Evolutionary conservation across 2,797 vertebrate genomes (phyloP).

Genomic region (Dryobates pubescens): DNA sequence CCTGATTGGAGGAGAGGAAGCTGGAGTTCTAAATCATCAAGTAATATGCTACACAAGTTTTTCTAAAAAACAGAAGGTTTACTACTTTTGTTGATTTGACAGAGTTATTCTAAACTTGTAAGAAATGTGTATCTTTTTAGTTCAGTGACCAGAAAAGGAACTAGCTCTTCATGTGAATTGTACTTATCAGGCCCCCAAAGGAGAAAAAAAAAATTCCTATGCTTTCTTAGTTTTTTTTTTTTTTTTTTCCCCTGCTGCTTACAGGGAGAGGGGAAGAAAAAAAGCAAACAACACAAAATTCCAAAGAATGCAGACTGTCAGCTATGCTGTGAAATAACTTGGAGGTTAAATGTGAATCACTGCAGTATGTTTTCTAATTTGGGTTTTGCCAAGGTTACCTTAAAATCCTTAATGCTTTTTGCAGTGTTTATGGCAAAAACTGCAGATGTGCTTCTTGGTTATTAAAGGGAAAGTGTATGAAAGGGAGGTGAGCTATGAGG

Average conservation of each 20-base stretch:
- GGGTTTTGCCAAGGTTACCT: constrained; percentile 56
- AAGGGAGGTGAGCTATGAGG: constrained; percentile 14
- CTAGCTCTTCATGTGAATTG: constrained; percentile 45
- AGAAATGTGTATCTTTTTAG: constrained; percentile 63
- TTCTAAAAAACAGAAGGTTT: constrained; percentile 47
- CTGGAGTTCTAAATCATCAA: constrained; percentile 61
- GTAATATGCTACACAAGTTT: constrained; percentile 58
- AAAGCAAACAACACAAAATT: constrained; percentile 58
- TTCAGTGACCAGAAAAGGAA: constrained; percentile 64
- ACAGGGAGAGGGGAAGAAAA: background rate
- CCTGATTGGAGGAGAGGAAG: constrained; percentile 41
- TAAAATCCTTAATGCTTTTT: constrained; percentile 53
- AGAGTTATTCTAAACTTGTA: constrained; percentile 68
- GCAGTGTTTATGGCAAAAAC: constrained; percentile 65
- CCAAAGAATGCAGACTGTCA: constrained; percentile 55
- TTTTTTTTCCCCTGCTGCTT: constrained; percentile 26
- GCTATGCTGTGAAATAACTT: constrained; percentile 44
- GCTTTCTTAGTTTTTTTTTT: constrained; percentile 8
- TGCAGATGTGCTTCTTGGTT: constrained; percentile 63
- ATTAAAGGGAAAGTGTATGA: constrained; percentile 55
- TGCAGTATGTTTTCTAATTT: constrained; percentile 60
- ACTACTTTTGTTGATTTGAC: constrained; percentile 66
- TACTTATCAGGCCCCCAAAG: constrained; percentile 29
- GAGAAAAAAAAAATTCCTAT: constrained; percentile 53
- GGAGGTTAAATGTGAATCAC: constrained; percentile 65